Percentiles rank a stretch among this genome's conserved stretches.
phyloP scores from a whole-genome alignment of 2,888 invertebrate species.

The Xestia c-nigrum region DNA sequence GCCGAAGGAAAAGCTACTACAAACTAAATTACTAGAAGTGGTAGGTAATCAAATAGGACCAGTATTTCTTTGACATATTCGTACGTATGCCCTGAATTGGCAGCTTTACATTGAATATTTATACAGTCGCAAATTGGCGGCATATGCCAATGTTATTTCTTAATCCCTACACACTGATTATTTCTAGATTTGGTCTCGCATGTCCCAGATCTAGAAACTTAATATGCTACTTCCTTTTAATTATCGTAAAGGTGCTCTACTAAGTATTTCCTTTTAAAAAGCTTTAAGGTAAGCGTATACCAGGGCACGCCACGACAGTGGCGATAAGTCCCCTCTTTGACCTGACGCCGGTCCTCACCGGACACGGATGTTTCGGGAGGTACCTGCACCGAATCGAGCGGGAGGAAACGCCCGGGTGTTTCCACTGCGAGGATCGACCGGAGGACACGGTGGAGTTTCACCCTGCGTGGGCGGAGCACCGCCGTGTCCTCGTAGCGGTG shows the following conservation, averaged over 20 bases:
- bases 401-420: too few species aligned
- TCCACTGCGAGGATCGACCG: too few species aligned
- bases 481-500: too few species aligned
- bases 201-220: constrained; percentile 59
- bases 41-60: constrained; percentile 35
- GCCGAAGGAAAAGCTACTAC: not conserved
- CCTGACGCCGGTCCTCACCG: too few species aligned
- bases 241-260: constrained; percentile 34
- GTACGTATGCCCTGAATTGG: constrained; percentile 52
- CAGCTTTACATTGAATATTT: constrained; percentile 66
- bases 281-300: too few species aligned
- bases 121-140: constrained; percentile 59
- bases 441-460: too few species aligned
- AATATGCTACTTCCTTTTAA: constrained; percentile 59
- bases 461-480: too few species aligned
- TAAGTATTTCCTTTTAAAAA: constrained; percentile 2
- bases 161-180: constrained; percentile 56
- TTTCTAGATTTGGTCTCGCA: constrained; percentile 46
- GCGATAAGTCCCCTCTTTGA: too few species aligned
- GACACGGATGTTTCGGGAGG: too few species aligned
- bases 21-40: constrained; percentile 6
- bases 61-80: constrained; percentile 33
- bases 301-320: too few species aligned
- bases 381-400: too few species aligned
- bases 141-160: constrained; percentile 66